Evolutionary conservation across 2,113 vertebrate genomes (phyloP).

Genomic region (Laticauda laticaudata): DNA sequence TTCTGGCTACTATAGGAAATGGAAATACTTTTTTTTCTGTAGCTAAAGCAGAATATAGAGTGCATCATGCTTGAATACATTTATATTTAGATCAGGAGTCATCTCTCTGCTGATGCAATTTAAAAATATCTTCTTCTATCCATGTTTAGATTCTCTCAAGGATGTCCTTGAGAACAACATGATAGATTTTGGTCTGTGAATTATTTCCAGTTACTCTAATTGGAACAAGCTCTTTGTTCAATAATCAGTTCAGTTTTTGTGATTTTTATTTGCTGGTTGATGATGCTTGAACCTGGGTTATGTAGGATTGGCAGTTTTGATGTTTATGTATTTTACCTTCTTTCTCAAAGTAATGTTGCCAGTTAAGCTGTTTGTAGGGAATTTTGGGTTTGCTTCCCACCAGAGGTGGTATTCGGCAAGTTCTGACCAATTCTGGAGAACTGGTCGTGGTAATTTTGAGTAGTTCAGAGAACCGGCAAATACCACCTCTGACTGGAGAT

Average conservation of each 20-base stretch:
- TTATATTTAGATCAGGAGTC: conserved; percentile 48
- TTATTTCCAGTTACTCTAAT: conserved; percentile 55
- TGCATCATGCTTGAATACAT: conserved; percentile 36
- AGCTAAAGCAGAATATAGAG: conserved; percentile 52
- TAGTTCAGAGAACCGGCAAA: no score
- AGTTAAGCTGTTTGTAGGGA: background rate
- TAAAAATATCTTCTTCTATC: conserved; percentile 38
- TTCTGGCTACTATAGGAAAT: conserved; percentile 32
- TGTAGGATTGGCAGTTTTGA: conserved; percentile 34
- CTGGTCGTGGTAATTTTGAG: no score
- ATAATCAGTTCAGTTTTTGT: conserved; percentile 46
- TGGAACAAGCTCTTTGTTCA: conserved; percentile 49
- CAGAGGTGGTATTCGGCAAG: no score
- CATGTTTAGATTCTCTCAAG: conserved; percentile 41
- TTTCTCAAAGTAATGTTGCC: conserved; percentile 20
- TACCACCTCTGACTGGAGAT: no score
- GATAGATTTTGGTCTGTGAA: conserved; percentile 51
- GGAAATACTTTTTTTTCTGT: conserved; percentile 48
- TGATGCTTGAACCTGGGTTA: conserved; percentile 39
- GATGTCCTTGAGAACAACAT: conserved; percentile 55
- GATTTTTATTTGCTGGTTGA: conserved; percentile 33
- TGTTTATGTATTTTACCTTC: conserved; percentile 33
- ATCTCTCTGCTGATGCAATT: conserved; percentile 23
- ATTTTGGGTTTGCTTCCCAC: conserved; percentile 19
- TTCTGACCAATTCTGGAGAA: no score